phyloP scores from a whole-genome alignment of 1,140 invertebrate genomes.

The Lepidostoma basale region DNA sequence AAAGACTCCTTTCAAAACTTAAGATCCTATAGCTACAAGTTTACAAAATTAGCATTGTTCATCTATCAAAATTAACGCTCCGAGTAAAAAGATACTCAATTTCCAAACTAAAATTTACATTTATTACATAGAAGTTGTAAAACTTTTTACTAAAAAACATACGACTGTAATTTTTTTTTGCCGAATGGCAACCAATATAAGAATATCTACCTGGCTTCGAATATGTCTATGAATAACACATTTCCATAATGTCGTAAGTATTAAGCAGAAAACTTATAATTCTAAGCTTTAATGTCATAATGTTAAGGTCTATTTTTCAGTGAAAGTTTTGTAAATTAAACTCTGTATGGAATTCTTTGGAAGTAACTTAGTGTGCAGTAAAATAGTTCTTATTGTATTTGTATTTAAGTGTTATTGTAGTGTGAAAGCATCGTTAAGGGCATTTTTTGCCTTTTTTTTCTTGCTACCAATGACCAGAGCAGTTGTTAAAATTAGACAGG shows the following conservation, averaged over 20 bases:
- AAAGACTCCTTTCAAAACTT: slow-evolving; percentile 20
- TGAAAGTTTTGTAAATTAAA: background rate
- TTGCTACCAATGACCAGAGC: slow-evolving; percentile 32
- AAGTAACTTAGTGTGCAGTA: background rate
- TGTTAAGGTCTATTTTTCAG: background rate
- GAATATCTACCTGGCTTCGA: slow-evolving; percentile 29
- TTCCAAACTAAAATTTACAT: background rate
- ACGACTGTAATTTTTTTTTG: background rate
- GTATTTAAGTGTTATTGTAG: slow-evolving; percentile 8
- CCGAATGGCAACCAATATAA: background rate
- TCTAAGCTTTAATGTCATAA: background rate
- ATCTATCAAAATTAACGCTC: background rate
- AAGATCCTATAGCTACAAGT: background rate
- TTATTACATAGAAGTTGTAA: too few species aligned
- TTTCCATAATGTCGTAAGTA: slow-evolving; percentile 5
- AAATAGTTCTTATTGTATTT: background rate
- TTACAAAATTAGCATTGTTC: background rate
- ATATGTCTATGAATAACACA: slow-evolving; percentile 12
- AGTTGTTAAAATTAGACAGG: slow-evolving; percentile 32
- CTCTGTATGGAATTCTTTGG: background rate
- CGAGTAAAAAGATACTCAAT: background rate
- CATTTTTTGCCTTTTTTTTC: slow-evolving; percentile 21
- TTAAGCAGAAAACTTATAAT: background rate
- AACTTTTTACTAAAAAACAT: background rate
- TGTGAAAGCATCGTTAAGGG: background rate